These are phyloP conservation scores for Drosophila diplacantha DNA, from an alignment of 2,888 invertebrate species.

Conservation along the genomic window DNA sequence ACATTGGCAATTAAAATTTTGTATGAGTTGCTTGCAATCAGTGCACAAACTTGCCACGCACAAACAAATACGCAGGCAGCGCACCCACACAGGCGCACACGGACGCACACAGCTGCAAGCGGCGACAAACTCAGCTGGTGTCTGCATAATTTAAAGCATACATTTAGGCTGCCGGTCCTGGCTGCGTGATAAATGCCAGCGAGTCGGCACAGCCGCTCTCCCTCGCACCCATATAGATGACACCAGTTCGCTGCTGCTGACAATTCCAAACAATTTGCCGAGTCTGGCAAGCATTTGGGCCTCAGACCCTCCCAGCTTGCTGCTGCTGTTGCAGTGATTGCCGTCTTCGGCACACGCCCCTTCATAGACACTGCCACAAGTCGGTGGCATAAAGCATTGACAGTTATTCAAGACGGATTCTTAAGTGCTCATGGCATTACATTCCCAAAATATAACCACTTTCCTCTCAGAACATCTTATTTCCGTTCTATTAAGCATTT, in stretches of 20 bases:
- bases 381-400: neutral
- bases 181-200: slow-evolving; percentile 68
- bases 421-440: rapidly evolving
- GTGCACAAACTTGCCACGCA: slow-evolving; percentile 59
- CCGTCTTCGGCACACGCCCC: slow-evolving; percentile 48
- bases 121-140: slow-evolving; percentile 68
- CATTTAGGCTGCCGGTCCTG: slow-evolving; percentile 67
- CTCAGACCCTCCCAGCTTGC: slow-evolving; percentile 41
- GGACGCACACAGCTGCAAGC: slow-evolving; percentile 21
- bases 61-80: slow-evolving; percentile 35
- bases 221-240: slow-evolving; percentile 9
- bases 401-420: neutral
- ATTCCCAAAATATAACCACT: neutral
- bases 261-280: slow-evolving; percentile 60
- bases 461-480: neutral
- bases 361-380: slow-evolving; percentile 6
- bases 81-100: slow-evolving; percentile 15
- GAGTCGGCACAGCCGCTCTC: slow-evolving; percentile 36
- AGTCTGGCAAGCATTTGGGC: slow-evolving; percentile 39
- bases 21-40: slow-evolving; percentile 74
- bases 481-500: neutral
- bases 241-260: slow-evolving; percentile 39
- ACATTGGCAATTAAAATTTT: slow-evolving; percentile 75
- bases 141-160: slow-evolving; percentile 73
- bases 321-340: slow-evolving; percentile 55